Evolutionary conservation across 2,113 vertebrate species (phyloP), one percentile per base, ranked within the genome.

Genomic region (Narcine bancroftii): DNA sequence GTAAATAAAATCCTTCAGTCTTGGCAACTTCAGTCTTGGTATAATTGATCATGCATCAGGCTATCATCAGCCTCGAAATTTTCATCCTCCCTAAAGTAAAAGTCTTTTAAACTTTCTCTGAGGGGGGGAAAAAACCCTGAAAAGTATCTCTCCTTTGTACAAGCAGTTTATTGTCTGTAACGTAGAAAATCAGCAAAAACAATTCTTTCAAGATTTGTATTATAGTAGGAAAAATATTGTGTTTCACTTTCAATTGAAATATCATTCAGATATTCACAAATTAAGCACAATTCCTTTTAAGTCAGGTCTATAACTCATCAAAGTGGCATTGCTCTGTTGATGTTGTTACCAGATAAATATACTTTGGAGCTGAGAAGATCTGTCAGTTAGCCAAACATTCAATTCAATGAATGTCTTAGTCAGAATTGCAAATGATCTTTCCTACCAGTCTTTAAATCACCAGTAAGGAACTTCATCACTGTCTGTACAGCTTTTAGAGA

Each of bases 401-500:
- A 87, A 19, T 87, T n/a, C n/a, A n/a, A 53, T 36, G 29, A 60
- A 85, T 19, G 15, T 36, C 33, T 87, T 87, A 21, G 53, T 87
- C 53, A 63, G 81, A 87, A 87, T 60, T 87, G 81, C 36, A n/a
- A 50, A 81, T 81, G 26, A 47, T n/a, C 36, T 89, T 89, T 89
- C 85, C 42, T 91, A 66, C 42, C 39, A 3, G n/a, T 69, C 89
- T 91, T 65, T 66, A 66, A 89, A 66, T 89, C 85, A 89, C 17
- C 60, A 89, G 53, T 36, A 89, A 33, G 85, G 9, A 89, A 65
- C 63, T 91, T 91, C 65, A 66, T 69, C 63, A 91, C 63, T 66
- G 63, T 91, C 60, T 69, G 63, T 69, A 45, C 65, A 91, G 63
- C 63, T 91, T 91, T 91, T 69, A 91, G 63, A 47, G 89, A 91